Base-by-base conservation (phyloP, 1,140 invertebrate genomes). In the Hypothenemus hampei region DNA sequence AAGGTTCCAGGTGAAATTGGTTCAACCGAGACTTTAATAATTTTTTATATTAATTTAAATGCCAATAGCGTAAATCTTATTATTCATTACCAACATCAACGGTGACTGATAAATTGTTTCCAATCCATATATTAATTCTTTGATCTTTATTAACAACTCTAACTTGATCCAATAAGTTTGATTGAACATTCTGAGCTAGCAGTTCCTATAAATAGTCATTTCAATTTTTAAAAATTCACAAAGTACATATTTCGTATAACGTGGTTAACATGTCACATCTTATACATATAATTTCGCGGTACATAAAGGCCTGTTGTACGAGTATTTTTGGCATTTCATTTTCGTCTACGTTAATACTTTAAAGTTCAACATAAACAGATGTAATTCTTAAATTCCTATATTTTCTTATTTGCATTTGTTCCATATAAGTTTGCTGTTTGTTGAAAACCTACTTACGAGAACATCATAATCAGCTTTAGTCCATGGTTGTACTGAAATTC, bases 51-150 rank as follows among this genome's bases (percentile, higher is more conserved):
- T 3, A 3, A 31, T 11, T 31, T 11, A 31, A 13, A 13, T 3
- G 3, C 3, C 10, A 31, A 31, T 31, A 31, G 26, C 2, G 13
- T 11, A 11, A 31, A 11, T 2, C 3, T 31, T 31, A 11, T 31
- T 31, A 4, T 23, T 21, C 16, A 69, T 71, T 72, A 77, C 76
- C 73, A 41, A 78, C 71, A 66, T 67, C 67, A 37, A 77, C 63
- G 21, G 66, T 70, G 29, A 78, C 70, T 58, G 71, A 66, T 53
- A 77, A 68, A 26, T 71, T 73, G 58, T 71, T 73, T 57, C 75
- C 78, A 63, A 79, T 74, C 78, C 78, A 81, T 15, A 79, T 76
- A 16, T 78, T 64, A 33, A 78, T 65, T 48, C 77, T 77, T 61
- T 80, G 77, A 53, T 75, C 70, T 10, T 69, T 67, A 24, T 72